These are phyloP conservation scores for Siphamia tubifer DNA, from an alignment of 2,113 vertebrate species.

Conservation along the genomic window DNA sequence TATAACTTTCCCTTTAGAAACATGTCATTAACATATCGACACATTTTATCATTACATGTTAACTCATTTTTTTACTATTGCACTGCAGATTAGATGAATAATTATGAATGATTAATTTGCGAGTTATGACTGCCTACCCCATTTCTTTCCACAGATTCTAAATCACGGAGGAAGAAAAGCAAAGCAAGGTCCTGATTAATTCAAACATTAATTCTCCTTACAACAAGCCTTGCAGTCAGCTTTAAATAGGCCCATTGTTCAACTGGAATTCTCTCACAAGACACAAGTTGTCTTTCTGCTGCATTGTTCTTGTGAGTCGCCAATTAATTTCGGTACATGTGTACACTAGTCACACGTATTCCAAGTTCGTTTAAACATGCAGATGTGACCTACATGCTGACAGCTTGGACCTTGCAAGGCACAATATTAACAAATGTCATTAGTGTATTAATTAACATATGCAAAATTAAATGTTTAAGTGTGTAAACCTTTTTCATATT, in stretches of 20 bases:
- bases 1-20: background rate
- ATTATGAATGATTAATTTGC: conserved; percentile 58
- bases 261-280: conserved; percentile 35
- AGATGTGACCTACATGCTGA: background rate
- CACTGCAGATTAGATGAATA: conserved; percentile 24
- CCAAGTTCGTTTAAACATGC: background rate
- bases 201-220: conserved; percentile 65
- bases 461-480: too few relatives aligned
- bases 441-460: background rate
- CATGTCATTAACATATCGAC: conserved; percentile 5
- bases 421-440: background rate
- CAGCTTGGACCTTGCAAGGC: background rate
- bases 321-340: conserved; percentile 39
- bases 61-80: background rate
- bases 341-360: conserved; percentile 1
- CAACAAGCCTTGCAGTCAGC: conserved; percentile 62
- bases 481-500: background rate
- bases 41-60: background rate
- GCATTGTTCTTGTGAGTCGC: conserved; percentile 26
- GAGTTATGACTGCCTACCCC: conserved; percentile 41
- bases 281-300: conserved; percentile 24
- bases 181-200: conserved; percentile 67
- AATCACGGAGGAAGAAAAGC: conserved; percentile 60
- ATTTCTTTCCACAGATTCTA: conserved; percentile 39
- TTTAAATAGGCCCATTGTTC: conserved; percentile 70